Percentiles rank a stretch among this genome's conserved stretches.
phyloP scores from a whole-genome alignment of 2,113 vertebrate genomes.

The Lycaon pictus region DNA sequence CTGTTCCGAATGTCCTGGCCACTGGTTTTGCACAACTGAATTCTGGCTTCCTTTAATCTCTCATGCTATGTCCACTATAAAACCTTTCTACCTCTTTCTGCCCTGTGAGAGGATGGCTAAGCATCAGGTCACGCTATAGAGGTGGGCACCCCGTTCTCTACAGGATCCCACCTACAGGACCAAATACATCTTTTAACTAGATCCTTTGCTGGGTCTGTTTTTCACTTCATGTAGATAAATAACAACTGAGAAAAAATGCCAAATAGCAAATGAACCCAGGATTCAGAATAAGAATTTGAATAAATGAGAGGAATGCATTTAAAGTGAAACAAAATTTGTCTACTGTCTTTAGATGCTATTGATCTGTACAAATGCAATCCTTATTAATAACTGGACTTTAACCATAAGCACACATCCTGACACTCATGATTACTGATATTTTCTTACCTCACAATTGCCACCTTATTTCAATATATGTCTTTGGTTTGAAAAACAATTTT shows the following conservation, averaged over 20 bases:
- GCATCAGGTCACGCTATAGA: neutral
- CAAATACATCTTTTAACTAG: neutral
- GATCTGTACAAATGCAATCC: neutral
- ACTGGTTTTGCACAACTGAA: neutral
- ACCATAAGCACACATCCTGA: neutral
- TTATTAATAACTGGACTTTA: slow-evolving; percentile 21
- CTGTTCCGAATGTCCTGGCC: neutral
- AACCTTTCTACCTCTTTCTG: neutral
- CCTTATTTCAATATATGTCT: slow-evolving; percentile 60
- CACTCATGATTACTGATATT: neutral
- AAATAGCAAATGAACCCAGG: neutral
- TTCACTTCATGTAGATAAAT: slow-evolving; percentile 28
- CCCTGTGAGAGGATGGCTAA: neutral
- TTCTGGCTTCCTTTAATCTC: neutral
- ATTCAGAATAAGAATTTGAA: slow-evolving; percentile 19
- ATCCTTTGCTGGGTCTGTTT: neutral
- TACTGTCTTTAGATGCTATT: slow-evolving; percentile 23
- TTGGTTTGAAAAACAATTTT: slow-evolving; percentile 64
- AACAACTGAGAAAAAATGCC: neutral
- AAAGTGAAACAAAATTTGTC: neutral
- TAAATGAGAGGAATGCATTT: neutral
- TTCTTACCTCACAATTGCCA: slow-evolving; percentile 31
- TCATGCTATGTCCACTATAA: neutral
- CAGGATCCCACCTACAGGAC: neutral
- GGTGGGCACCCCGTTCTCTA: neutral